Evolutionary conservation across 2,888 invertebrate species (phyloP).

Genomic region (Eledone cirrhosa): DNA sequence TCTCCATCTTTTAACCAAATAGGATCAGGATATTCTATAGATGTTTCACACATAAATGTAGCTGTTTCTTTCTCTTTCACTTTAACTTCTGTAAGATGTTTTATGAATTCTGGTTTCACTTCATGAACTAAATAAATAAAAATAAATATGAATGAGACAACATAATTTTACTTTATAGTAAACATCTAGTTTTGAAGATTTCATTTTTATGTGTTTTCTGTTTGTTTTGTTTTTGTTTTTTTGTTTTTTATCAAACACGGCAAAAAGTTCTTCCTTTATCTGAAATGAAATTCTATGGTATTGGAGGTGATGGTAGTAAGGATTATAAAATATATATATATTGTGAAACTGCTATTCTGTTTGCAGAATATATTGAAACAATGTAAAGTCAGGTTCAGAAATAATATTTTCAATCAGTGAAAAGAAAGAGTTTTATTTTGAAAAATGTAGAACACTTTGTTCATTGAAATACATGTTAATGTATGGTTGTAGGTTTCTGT

Average conservation of each 20-base stretch:
- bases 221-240: not conserved
- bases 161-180: too few species aligned
- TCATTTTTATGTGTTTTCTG: not conserved
- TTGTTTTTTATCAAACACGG: not conserved
- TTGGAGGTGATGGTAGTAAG: not conserved
- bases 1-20: constrained; percentile 16
- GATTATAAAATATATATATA: too few species aligned
- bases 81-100: not conserved
- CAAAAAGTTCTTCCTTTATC: not conserved
- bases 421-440: too few species aligned
- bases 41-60: constrained; percentile 9
- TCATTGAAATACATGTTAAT: too few species aligned
- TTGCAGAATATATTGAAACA: too few species aligned
- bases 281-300: not conserved
- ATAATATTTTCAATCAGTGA: too few species aligned
- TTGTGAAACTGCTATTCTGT: too few species aligned
- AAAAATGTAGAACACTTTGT: too few species aligned
- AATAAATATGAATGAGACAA: not conserved
- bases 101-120: not conserved
- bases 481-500: too few species aligned
- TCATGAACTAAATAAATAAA: not conserved
- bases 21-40: not conserved
- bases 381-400: too few species aligned
- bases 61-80: constrained; percentile 10
- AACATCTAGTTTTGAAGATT: too few species aligned